These are phyloP conservation scores for Tipula lateralis DNA, from an alignment of 2,888 invertebrate genomes.

Conservation along the genomic window DNA sequence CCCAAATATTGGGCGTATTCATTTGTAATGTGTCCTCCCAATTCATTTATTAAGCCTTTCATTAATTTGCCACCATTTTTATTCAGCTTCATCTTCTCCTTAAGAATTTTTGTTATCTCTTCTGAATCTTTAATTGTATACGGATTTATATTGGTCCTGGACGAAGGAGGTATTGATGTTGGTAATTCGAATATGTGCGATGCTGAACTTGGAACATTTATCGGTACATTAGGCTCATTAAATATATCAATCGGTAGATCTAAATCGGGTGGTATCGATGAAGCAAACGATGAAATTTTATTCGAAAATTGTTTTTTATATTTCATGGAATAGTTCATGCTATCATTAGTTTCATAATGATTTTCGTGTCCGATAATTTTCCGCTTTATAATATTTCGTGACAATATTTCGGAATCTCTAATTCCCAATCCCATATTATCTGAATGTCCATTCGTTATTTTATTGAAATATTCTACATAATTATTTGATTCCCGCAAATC, in stretches of 20 bases:
- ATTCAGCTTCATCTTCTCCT: neutral
- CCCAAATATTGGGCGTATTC: slow-evolving; percentile 71
- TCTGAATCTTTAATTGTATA: neutral
- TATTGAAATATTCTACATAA: neutral
- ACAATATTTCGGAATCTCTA: neutral
- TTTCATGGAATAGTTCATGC: neutral
- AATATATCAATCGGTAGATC: neutral
- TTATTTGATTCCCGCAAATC: neutral
- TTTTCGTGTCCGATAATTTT: neutral
- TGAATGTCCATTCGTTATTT: neutral
- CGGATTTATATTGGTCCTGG: neutral
- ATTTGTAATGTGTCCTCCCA: slow-evolving; percentile 29
- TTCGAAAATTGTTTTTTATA: neutral
- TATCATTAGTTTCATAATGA: neutral
- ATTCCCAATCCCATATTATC: neutral
- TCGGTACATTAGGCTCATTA: neutral
- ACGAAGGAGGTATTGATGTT: neutral
- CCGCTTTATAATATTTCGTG: neutral
- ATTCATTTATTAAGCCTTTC: neutral
- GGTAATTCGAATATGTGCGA: neutral
- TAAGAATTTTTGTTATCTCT: neutral
- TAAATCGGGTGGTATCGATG: neutral
- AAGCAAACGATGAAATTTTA: neutral
- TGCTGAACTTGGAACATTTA: neutral
- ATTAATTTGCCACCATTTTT: slow-evolving; percentile 9